These are phyloP conservation scores for Dione juno DNA, from an alignment of 2,888 invertebrate genomes.

Conservation along the genomic window DNA sequence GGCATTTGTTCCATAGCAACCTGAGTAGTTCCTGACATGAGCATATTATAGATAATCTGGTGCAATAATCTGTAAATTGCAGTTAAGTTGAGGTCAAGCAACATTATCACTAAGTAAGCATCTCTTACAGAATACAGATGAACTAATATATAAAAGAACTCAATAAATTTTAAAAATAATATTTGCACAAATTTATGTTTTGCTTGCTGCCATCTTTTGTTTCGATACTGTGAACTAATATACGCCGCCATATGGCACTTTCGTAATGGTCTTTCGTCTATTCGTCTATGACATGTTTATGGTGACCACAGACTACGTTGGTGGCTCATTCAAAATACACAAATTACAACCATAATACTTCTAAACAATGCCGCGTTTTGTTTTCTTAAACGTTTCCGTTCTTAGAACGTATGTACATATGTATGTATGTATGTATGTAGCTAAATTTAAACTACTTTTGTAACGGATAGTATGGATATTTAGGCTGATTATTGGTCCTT, in stretches of 20 bases:
- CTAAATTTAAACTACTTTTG: neutral
- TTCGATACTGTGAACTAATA: conserved; percentile 16
- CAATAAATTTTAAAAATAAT: neutral
- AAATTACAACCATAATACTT: conserved; percentile 53
- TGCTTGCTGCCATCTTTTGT: conserved; percentile 17
- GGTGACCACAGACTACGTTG: conserved; percentile 57
- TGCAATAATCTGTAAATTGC: too few species aligned
- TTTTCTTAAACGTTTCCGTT: conserved; percentile 72
- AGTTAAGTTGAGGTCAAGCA: too few species aligned
- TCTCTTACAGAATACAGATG: too few species aligned
- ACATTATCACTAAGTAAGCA: too few species aligned
- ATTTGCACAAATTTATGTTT: neutral
- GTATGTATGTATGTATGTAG: conserved; percentile 22
- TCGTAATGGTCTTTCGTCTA: conserved; percentile 29
- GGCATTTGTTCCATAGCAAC: too few species aligned
- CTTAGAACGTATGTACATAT: conserved; percentile 50
- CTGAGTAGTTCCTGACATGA: too few species aligned
- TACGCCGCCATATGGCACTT: conserved; percentile 29
- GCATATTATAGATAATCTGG: too few species aligned
- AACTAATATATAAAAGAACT: neutral
- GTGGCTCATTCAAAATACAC: conserved; percentile 54
- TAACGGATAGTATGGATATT: neutral
- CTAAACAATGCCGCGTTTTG: conserved; percentile 67
- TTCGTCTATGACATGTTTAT: conserved; percentile 42
- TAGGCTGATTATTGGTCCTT: too few species aligned